Evolutionary conservation across 1,140 invertebrate species (phyloP), one percentile per base, ranked within the genome.

Genomic region (Anoplophora glabripennis): DNA sequence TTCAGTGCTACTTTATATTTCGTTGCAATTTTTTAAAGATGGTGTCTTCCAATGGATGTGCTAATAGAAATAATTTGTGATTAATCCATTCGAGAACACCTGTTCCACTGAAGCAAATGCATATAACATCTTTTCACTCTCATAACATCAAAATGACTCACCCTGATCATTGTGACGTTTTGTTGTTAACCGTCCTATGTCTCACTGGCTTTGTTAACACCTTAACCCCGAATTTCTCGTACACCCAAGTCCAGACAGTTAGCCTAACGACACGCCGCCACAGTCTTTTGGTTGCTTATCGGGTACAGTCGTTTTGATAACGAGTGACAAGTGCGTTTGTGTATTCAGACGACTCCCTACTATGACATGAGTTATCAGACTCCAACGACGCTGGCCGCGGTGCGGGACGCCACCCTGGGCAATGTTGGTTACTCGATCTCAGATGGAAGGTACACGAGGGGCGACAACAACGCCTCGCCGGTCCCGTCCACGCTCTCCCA

Each of bases 391-490:
- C 71, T 84, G 62, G 80, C 84, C 36, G 78, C 81, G n/a, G 83
- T 83, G 53, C 79, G 88, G 57, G 87, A 87, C 72, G 81, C 79
- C 58, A 78, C 79, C 14, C 73, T 90, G 37, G 85, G 84, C 18
- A 87, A 83, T 68, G 87, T 89, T 46, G 86, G 88, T 57, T 92
- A 91, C 79, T 86, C 86, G 67, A 41, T 61, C 9, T 81, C 80
- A 59, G 88, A 89, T 73, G 87, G 81, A 54, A 85, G 90, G 74
- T 88, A 90, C 74, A 80, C 86, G 44, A 36, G 90, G 69, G 86
- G 87, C 55, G 91, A 93, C 74, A 89, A 89, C 75, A 91, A 91
- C 77, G 88, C 89, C 53, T 88, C 86, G 59, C 89, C 90, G 40
- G 89, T 91, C 41, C 71, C 68, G 12, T 69, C 71, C 12, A 72